Conservation (phyloP, 2,113 vertebrate species). For the Hiodon tergisus region DNA sequence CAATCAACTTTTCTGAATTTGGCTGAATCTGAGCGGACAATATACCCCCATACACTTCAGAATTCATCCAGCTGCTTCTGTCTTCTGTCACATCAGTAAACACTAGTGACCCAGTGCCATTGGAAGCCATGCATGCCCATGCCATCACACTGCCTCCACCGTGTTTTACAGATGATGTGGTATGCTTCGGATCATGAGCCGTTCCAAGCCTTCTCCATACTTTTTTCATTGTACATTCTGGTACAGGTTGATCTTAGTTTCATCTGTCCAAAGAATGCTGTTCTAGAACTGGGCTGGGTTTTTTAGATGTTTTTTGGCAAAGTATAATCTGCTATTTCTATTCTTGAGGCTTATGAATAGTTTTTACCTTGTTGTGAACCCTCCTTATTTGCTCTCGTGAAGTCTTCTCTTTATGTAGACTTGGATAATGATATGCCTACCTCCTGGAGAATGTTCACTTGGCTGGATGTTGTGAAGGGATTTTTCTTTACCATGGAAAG, state of each 20-base stretch:
- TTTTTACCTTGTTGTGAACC: neutral
- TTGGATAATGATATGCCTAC: slow-evolving; percentile 1
- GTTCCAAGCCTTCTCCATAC: too few relatives aligned
- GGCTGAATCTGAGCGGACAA: neutral
- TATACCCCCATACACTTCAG: slow-evolving; percentile 6
- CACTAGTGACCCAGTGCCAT: slow-evolving; percentile 15
- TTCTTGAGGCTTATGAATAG: too few relatives aligned
- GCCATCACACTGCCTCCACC: too few relatives aligned
- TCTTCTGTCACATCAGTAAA: slow-evolving; percentile 11
- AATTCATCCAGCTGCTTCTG: slow-evolving; percentile 14
- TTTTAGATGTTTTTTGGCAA: too few relatives aligned
- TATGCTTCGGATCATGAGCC: too few relatives aligned
- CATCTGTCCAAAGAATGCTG: too few relatives aligned
- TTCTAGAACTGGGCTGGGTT: too few relatives aligned
- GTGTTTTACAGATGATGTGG: slow-evolving; percentile 4
- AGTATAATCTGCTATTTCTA: too few relatives aligned
- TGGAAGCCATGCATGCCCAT: too few relatives aligned
- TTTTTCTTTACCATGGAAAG: slow-evolving; percentile 1
- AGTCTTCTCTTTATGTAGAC: too few relatives aligned
- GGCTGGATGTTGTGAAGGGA: neutral
- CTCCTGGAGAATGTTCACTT: neutral
- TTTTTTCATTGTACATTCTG: too few relatives aligned
- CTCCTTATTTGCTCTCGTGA: neutral
- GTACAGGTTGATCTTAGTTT: too few relatives aligned
- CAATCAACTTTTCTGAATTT: neutral